Evolutionary conservation across 1,140 invertebrate species (phyloP), one percentile per base, ranked within the genome.

Genomic region (Drusus annulatus): DNA sequence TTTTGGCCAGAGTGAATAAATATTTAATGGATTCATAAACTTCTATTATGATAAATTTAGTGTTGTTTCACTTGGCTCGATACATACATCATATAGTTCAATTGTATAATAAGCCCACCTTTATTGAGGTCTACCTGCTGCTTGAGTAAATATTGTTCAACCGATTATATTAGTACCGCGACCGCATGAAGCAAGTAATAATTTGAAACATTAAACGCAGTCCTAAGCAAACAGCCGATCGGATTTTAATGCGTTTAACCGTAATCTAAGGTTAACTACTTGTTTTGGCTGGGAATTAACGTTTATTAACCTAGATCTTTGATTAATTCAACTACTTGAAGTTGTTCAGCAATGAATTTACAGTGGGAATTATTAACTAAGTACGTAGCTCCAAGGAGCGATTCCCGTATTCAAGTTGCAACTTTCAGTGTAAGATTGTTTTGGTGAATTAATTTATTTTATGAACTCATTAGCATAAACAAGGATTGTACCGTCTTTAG

Each of bases 171-270:
- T 74, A 25, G 36, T 69, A 74, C 71, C 52, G 68, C 71, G 56
- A 52, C 54, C 19, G 71, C 54, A 74, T 74, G 54, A 58, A 21
- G 54, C 71, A 74, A 28, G 51, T 25, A 74, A 74, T 74, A 74
- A 74, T 58, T 74, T 74, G 23, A 54, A 74, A 74, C 71, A 74
- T 74, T 74, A 58, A 54, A 58, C 71, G 52, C 71, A 56, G 71
- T 74, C 71, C 71, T 74, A 74, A 74, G 71, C 71, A 74, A 74
- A 74, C 71, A 74, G 16, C 51, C 71, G 54, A 74, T 74, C 21
- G 51, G 69, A 56, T 74, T 74, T 74, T 74, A 74, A 74, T 74
- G 71, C 71, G 71, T 74, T 74, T 74, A 74, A 74, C 71, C 71
- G 71, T 74, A 74, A 74, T 74, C 71, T 74, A 74, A 74, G 71